phyloP scores from a whole-genome alignment of 2,797 vertebrate genomes.

The Rhyacichthys aspro region DNA sequence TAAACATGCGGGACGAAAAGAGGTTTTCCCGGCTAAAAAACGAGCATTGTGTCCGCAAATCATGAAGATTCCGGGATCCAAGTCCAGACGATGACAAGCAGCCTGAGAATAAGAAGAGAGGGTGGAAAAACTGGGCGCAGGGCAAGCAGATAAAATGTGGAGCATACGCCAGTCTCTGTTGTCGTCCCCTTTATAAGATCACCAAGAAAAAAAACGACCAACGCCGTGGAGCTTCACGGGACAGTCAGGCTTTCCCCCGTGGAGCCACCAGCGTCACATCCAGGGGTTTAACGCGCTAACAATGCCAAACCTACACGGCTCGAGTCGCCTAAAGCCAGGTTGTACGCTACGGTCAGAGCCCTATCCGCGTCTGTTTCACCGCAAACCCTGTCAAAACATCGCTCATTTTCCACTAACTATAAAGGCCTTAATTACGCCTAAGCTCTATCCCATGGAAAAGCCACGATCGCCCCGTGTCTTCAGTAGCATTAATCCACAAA shows the following conservation, averaged over 20 bases:
- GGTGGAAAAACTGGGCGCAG: conserved; percentile 75
- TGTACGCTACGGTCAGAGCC: conserved; percentile 34
- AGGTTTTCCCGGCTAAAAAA: conserved; percentile 94
- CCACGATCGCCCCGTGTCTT: conserved; percentile 62
- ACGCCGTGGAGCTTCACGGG: conserved; percentile 42
- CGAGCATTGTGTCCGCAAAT: conserved; percentile 97
- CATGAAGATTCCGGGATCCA: conserved; percentile 97
- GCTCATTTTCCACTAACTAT: background rate
- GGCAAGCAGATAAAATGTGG: conserved; percentile 83
- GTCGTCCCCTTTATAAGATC: conserved; percentile 52
- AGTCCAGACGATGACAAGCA: conserved; percentile 88
- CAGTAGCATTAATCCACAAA: conserved; percentile 82
- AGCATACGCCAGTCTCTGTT: conserved; percentile 91
- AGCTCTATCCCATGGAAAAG: conserved; percentile 66
- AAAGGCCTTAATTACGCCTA: conserved; percentile 47
- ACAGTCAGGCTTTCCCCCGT: conserved; percentile 54
- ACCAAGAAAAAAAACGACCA: conserved; percentile 24
- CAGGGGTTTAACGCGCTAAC: conserved; percentile 7
- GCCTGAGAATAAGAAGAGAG: conserved; percentile 82
- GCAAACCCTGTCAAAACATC: conserved; percentile 33
- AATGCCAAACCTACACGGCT: conserved; percentile 9
- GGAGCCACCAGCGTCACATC: conserved; percentile 54
- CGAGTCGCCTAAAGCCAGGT: conserved; percentile 20
- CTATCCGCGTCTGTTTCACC: conserved; percentile 29
- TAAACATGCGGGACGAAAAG: conserved; percentile 98